Percentiles rank a stretch among this genome's conserved stretches.
phyloP scores from a whole-genome alignment of 2,888 invertebrate species.

The Aquatica leii region DNA sequence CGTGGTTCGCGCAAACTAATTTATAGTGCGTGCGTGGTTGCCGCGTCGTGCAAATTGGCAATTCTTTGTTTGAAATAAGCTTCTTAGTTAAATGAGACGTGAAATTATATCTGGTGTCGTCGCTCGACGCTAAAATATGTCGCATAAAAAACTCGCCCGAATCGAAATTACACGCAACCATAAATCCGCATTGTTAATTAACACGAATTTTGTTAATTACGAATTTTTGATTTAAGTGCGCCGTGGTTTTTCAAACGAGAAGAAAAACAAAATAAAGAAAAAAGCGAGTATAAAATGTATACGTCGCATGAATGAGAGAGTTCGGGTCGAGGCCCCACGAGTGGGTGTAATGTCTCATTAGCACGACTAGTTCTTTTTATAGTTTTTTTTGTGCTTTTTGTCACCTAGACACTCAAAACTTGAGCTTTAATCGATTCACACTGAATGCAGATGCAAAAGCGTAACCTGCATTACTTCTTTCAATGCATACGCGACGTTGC shows the following conservation, averaged over 20 bases:
- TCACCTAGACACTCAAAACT: conserved; percentile 42
- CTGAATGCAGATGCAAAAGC: conserved; percentile 31
- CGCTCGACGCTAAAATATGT: too few relatives aligned
- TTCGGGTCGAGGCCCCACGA: conserved; percentile 36
- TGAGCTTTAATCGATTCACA: conserved; percentile 45
- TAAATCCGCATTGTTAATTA: conserved; percentile 1
- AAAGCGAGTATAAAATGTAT: conserved; percentile 21
- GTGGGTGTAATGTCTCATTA: conserved; percentile 49
- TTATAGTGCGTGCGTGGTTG: too few relatives aligned
- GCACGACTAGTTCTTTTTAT: conserved; percentile 42
- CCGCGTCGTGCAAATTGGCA: too few relatives aligned
- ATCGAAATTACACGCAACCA: not conserved
- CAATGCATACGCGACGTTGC: conserved; percentile 21
- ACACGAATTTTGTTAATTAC: not conserved
- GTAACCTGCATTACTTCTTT: conserved; percentile 30
- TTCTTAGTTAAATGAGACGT: too few relatives aligned
- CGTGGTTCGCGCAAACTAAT: too few relatives aligned
- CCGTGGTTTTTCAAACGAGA: conserved; percentile 14
- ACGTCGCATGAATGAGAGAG: conserved; percentile 24
- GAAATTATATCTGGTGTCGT: too few relatives aligned
- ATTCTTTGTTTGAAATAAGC: too few relatives aligned
- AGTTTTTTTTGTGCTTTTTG: conserved; percentile 38
- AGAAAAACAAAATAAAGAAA: conserved; percentile 21
- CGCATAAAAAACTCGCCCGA: too few relatives aligned
- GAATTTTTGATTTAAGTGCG: not conserved